Percentiles rank a stretch among this genome's conserved stretches.
phyloP scores from a whole-genome alignment of 1,140 invertebrate species.

The Caenorhabditis tropicalis region DNA sequence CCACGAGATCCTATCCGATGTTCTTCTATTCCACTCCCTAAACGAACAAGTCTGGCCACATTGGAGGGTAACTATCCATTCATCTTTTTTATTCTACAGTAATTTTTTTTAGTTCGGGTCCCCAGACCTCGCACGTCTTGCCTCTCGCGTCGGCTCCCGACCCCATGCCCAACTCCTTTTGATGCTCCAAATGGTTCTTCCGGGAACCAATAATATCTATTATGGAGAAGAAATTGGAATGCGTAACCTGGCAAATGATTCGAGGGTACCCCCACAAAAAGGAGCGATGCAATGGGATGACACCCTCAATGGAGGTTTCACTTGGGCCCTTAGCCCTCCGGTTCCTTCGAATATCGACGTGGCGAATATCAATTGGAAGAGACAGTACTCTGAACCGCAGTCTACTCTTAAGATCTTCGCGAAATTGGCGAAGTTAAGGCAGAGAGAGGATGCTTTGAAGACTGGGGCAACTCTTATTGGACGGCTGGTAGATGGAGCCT shows the following conservation, averaged over 20 bases:
- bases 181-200: slow-evolving; percentile 57
- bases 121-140: slow-evolving; percentile 55
- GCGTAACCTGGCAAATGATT: slow-evolving; percentile 57
- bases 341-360: slow-evolving; percentile 48
- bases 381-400: slow-evolving; percentile 50
- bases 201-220: slow-evolving; percentile 58
- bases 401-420: slow-evolving; percentile 54
- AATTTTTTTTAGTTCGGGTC: slow-evolving; percentile 54
- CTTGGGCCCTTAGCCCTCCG: slow-evolving; percentile 14
- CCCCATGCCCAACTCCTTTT: slow-evolving; percentile 57
- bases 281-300: slow-evolving; percentile 60
- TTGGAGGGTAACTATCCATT: slow-evolving; percentile 53
- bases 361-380: slow-evolving; percentile 58
- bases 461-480: slow-evolving; percentile 52
- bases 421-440: slow-evolving; percentile 55
- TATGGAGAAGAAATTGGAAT: slow-evolving; percentile 62
- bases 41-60: slow-evolving; percentile 54
- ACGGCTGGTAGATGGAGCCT: slow-evolving; percentile 48
- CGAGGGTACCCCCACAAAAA: slow-evolving; percentile 46
- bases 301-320: slow-evolving; percentile 47
- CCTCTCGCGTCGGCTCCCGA: slow-evolving; percentile 55
- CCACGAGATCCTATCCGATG: slow-evolving; percentile 60
- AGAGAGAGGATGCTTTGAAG: slow-evolving; percentile 54
- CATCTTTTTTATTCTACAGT: background rate
- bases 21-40: slow-evolving; percentile 55